Base-by-base conservation (phyloP, 2,888 invertebrate genomes). In the Parnassius glacialis region DNA sequence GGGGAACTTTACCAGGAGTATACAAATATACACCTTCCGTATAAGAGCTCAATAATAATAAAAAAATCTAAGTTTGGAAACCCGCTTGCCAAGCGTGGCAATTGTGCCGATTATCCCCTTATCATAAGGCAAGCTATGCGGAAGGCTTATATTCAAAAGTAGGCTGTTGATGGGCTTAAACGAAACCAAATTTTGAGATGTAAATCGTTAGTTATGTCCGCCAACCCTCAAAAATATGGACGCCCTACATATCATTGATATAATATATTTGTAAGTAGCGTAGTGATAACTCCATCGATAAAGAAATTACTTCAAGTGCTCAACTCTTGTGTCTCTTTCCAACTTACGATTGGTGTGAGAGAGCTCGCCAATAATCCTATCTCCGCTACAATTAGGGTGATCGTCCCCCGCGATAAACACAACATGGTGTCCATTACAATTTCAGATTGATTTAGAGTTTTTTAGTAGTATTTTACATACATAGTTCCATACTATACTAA, bases 231-330 rank as follows among this genome's bases (percentile, higher is more conserved):
- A 9, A 45, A 13, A 5, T 13, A 3, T 9, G 7, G 13, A 9
- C 13, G 10, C 9, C 48, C 12, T 48, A 9, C 9, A 13, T 10
- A 13, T 48, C 13, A n/a, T 13, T 47, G n/a, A 11, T 47, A 9
- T n/a, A 20, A 7, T 34, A 34, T 34, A 34, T 48, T 48, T 13
- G 48, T 48, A 48, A 48, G 13, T 13, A 13, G 52, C 61, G 42
- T 10, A 41, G 34, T 25, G 59, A 61, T 62, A 57, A 53, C 52
- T 52, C 5, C 9, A 34, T 47, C 48, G 52, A 62, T 62, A 53
- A 61, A 57, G 44, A 44, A 50, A 13, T 56, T 56, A 61, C 34
- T 51, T 25, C 25, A 52, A 43, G 42, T 54, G 55, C 50, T 44
- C 25, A 59, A 43, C 12, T 42, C 50, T n/a, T 34, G 43, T n/a